Conservation (phyloP, 2,888 invertebrate genomes). For the Andricus curvator region DNA sequence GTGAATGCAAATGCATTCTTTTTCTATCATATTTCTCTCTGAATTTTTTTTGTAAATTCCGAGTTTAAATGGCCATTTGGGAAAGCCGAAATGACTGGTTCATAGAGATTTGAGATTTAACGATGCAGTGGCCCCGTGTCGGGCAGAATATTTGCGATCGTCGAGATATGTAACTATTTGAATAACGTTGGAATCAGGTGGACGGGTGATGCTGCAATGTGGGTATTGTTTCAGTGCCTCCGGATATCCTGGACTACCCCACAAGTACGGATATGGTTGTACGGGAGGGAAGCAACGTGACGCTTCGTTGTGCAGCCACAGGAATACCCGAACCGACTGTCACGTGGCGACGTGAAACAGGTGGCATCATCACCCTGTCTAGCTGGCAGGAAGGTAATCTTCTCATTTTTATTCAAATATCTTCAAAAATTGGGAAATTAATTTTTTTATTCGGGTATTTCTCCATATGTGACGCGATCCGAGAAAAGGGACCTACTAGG, state of each 20-base stretch:
- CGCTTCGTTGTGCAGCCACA: slow-evolving; percentile 91
- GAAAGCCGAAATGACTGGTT: slow-evolving; percentile 19
- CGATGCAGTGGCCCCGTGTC: slow-evolving; percentile 54
- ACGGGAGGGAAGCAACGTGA: slow-evolving; percentile 91
- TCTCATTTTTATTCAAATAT: slow-evolving; percentile 50
- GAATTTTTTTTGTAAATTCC: slow-evolving; percentile 13
- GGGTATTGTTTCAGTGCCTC: slow-evolving; percentile 84
- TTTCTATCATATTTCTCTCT: slow-evolving; percentile 6
- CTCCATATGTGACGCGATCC: no score
- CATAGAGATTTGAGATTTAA: slow-evolving; percentile 59
- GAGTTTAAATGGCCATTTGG: slow-evolving; percentile 21
- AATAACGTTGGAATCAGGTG: slow-evolving; percentile 21
- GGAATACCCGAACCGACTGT: slow-evolving; percentile 92
- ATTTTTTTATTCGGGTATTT: no score
- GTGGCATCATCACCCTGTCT: slow-evolving; percentile 81
- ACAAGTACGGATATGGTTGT: slow-evolving; percentile 93
- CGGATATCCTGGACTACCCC: slow-evolving; percentile 91
- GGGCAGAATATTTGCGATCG: slow-evolving; percentile 54
- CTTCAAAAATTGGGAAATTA: background rate
- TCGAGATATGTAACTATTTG: slow-evolving; percentile 22
- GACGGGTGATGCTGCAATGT: slow-evolving; percentile 45
- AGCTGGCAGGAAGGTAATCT: slow-evolving; percentile 71
- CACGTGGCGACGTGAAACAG: slow-evolving; percentile 92
- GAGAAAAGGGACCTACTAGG: no score
- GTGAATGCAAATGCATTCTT: slow-evolving; percentile 15